These are phyloP conservation scores for Pantelozetes paolii DNA, from an alignment of 2,888 invertebrate species.

Conservation along the genomic window DNA sequence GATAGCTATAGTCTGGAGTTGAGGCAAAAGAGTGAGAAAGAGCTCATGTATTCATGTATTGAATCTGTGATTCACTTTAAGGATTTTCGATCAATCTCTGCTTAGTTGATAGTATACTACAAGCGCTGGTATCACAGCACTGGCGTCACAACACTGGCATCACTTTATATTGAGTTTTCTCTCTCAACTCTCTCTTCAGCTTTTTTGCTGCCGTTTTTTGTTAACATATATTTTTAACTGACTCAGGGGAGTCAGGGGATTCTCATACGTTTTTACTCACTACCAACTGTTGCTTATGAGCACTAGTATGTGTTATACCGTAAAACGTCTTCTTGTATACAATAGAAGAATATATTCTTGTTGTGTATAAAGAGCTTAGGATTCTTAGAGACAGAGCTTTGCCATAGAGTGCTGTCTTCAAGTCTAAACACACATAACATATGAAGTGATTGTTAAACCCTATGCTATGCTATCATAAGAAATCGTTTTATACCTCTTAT, in stretches of 20 bases:
- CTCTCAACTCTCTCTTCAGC: neutral
- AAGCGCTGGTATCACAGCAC: neutral
- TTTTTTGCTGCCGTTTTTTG: slow-evolving; percentile 14
- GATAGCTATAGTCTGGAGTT: neutral
- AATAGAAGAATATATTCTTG: neutral
- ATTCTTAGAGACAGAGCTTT: neutral
- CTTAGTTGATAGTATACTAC: neutral
- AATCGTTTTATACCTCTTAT: slow-evolving; percentile 11
- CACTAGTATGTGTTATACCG: neutral
- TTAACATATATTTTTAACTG: slow-evolving; percentile 32
- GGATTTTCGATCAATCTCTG: slow-evolving; percentile 35
- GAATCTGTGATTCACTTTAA: slow-evolving; percentile 28
- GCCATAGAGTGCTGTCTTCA: neutral
- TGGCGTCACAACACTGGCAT: neutral
- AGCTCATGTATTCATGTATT: neutral
- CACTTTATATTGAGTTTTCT: neutral
- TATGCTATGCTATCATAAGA: neutral
- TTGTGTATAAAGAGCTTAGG: neutral
- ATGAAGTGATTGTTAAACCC: neutral
- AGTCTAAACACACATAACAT: neutral
- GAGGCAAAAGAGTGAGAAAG: neutral
- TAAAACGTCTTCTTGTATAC: neutral
- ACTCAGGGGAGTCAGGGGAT: slow-evolving; percentile 32
- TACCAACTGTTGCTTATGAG: slow-evolving; percentile 36
- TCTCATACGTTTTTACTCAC: neutral